Conservation (phyloP, 1,140 invertebrate genomes). For the Anagrus nilaparvatae region DNA sequence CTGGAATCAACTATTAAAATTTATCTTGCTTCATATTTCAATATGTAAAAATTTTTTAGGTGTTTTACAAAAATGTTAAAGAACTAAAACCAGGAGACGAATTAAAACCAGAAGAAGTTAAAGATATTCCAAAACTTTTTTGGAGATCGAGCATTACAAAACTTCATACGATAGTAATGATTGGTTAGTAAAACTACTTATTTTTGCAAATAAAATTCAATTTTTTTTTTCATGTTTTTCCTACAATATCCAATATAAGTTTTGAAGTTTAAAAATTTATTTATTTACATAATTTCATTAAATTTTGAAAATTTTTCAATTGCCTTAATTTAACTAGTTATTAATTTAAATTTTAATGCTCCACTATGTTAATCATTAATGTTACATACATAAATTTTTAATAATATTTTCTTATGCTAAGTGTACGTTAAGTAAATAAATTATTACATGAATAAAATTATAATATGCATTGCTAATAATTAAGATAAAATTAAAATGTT, state of each 20-base stretch:
- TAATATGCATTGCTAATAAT: not conserved
- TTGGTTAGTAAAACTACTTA: conserved; percentile 26
- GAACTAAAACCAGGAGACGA: conserved; percentile 43
- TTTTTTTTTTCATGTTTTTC: not conserved
- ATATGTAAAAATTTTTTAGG: conserved; percentile 19
- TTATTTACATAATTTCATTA: not conserved
- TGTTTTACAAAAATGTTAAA: conserved; percentile 35
- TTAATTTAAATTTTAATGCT: not conserved
- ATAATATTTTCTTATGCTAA: no score
- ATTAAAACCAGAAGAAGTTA: conserved; percentile 40
- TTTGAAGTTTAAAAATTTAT: not conserved
- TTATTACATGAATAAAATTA: no score
- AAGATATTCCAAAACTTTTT: conserved; percentile 36
- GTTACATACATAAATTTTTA: no score
- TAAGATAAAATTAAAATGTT: not conserved
- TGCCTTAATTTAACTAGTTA: not conserved
- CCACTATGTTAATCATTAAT: not conserved
- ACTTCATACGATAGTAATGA: conserved; percentile 72
- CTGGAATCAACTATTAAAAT: no score
- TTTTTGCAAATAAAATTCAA: not conserved
- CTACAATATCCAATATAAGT: not conserved
- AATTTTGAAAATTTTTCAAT: not conserved
- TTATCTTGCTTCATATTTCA: not conserved
- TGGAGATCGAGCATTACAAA: conserved; percentile 48
- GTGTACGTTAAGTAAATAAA: no score